A percentile compares a stretch with the other conserved stretches of the same genome.
Evolutionary conservation across 2,797 vertebrate species (phyloP).

Genomic region (Sebastolobus alascanus): DNA sequence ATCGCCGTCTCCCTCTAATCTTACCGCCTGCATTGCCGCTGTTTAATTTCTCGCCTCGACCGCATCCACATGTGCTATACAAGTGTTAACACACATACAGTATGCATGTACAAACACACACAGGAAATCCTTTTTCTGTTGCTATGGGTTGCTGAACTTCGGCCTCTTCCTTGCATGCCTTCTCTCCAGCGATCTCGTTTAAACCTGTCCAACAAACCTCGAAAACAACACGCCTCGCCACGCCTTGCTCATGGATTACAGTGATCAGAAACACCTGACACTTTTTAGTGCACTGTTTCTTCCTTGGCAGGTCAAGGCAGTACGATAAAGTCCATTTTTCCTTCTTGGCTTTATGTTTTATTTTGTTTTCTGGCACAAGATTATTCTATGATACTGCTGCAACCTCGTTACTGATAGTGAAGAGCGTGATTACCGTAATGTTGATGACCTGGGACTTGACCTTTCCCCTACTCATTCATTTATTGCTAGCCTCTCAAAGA

Average conservation of each 20-base stretch:
- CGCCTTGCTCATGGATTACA: slow-evolving; percentile 24
- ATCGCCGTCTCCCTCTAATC: slow-evolving; percentile 50
- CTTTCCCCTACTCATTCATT: background rate
- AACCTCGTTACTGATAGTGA: background rate
- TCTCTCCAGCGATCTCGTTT: slow-evolving; percentile 17
- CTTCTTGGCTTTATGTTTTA: background rate
- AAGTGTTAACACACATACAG: slow-evolving; percentile 3
- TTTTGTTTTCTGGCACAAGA: slow-evolving; percentile 16
- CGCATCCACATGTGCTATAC: slow-evolving; percentile 11
- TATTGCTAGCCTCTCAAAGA: background rate
- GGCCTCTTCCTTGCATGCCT: background rate
- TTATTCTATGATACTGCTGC: background rate
- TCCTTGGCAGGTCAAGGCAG: background rate
- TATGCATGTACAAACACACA: background rate
- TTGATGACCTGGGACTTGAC: background rate
- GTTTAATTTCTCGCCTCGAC: slow-evolving; percentile 37
- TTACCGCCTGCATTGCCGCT: background rate
- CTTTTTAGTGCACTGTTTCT: background rate
- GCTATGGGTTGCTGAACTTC: slow-evolving; percentile 1
- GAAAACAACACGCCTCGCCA: slow-evolving; percentile 23
- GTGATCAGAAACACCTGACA: slow-evolving; percentile 8
- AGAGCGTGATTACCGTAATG: background rate
- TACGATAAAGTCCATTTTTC: background rate
- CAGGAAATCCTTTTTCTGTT: background rate
- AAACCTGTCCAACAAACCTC: slow-evolving; percentile 34